Evolutionary conservation across 92 coral and sea anemone genomes (phyloP).

Genomic region (Phenganax marumi): DNA sequence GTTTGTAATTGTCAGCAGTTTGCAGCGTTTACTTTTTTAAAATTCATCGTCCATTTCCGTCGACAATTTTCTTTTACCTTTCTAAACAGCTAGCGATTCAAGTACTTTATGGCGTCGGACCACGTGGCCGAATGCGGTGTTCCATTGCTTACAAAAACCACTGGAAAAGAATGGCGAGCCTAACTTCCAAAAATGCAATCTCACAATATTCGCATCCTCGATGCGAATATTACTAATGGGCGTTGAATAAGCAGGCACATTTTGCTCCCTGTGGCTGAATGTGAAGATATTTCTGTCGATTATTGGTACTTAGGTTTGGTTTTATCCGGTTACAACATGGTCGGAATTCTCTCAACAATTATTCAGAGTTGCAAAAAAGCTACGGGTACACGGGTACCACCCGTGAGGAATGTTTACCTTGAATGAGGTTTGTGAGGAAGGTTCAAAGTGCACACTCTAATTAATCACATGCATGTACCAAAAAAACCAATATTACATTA

Average conservation of each 20-base stretch:
- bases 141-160: slow-evolving; percentile 8
- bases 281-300: slow-evolving; percentile 30
- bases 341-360: slow-evolving; percentile 28
- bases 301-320: slow-evolving; percentile 44
- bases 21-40: no score
- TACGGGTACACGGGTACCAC: no score
- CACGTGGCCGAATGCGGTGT: slow-evolving; percentile 5
- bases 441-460: no score
- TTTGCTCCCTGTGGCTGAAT: slow-evolving; percentile 40
- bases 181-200: slow-evolving; percentile 18
- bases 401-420: no score
- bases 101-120: not conserved
- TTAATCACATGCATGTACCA: no score
- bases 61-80: not conserved
- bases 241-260: slow-evolving; percentile 35
- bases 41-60: not conserved
- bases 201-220: slow-evolving; percentile 24
- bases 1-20: no score
- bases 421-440: no score
- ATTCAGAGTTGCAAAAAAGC: no score
- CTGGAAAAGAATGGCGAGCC: not conserved
- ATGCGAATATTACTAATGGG: slow-evolving; percentile 36
- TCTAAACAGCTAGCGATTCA: not conserved
- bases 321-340: slow-evolving; percentile 38
- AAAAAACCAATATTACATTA: no score